Percentiles rank a stretch among this genome's conserved stretches.
These are phyloP conservation scores for Lycophotia porphyrea DNA, from an alignment of 2,888 invertebrate species.

Conservation along the genomic window DNA sequence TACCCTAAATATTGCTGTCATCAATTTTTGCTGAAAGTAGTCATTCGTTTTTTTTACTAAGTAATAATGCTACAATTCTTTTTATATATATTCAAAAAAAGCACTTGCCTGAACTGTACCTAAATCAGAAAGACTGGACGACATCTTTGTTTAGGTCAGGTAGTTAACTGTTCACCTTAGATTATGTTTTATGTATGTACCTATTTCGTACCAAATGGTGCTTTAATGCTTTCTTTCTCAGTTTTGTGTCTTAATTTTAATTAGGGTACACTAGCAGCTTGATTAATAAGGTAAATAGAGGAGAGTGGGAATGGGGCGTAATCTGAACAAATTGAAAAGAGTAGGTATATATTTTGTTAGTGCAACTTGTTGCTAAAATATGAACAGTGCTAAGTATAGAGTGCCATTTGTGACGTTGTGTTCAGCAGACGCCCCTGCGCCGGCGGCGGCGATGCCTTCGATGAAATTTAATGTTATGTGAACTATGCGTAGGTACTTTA, in stretches of 20 bases:
- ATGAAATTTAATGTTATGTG: constrained; percentile 59
- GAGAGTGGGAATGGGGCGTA: constrained; percentile 21
- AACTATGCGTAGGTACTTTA: constrained; percentile 76
- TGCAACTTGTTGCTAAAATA: constrained; percentile 19
- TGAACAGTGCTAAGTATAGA: constrained; percentile 31
- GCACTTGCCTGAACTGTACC: not conserved
- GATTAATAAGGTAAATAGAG: constrained; percentile 26
- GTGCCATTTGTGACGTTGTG: constrained; percentile 52
- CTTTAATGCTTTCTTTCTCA: constrained; percentile 55
- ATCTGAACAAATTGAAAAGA: constrained; percentile 36
- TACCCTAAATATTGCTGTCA: not conserved
- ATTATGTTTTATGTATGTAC: not conserved
- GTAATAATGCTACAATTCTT: no score
- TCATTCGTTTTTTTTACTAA: not conserved
- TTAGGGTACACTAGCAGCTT: constrained; percentile 42
- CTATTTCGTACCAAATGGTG: constrained; percentile 30
- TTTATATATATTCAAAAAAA: no score
- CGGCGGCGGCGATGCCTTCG: constrained; percentile 71
- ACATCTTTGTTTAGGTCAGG: not conserved
- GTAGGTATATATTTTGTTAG: constrained; percentile 24
- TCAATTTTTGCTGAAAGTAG: not conserved
- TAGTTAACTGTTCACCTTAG: not conserved
- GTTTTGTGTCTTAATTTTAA: constrained; percentile 28
- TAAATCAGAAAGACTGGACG: not conserved
- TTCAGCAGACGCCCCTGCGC: constrained; percentile 29